phyloP scores from a whole-genome alignment of 2,888 invertebrate species.

The Nymphalis urticae region DNA sequence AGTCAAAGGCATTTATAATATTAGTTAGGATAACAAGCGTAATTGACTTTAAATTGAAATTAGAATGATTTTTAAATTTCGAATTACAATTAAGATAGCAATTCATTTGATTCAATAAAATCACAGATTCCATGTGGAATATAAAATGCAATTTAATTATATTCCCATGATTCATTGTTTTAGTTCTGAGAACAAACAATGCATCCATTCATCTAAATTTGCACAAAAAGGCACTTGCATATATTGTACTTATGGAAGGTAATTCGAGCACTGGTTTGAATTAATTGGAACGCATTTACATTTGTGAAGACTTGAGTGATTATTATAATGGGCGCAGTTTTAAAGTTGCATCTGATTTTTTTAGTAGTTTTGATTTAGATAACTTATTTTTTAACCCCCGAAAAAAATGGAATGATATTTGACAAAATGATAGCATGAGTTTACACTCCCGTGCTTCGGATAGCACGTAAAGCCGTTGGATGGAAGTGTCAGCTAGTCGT shows the following conservation, averaged over 20 bases:
- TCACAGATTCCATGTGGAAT: neutral
- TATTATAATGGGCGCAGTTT: neutral
- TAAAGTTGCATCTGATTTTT: neutral
- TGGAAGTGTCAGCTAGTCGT: too few species aligned
- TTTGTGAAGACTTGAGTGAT: neutral
- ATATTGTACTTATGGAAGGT: conserved; percentile 5
- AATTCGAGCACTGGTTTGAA: conserved; percentile 4
- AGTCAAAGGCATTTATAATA: too few species aligned
- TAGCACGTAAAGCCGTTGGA: too few species aligned
- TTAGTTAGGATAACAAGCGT: too few species aligned
- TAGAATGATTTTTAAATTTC: too few species aligned
- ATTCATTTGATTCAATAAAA: too few species aligned
- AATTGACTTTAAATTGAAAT: too few species aligned
- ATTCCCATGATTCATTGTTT: neutral
- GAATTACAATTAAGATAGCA: too few species aligned
- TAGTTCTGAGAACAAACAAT: neutral
- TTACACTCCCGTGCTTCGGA: too few species aligned
- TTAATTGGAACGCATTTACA: conserved; percentile 2
- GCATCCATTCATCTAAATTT: neutral
- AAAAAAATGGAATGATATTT: too few species aligned
- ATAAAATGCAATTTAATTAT: neutral
- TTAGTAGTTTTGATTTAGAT: neutral
- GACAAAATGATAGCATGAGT: too few species aligned
- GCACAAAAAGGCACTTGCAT: conserved; percentile 5
- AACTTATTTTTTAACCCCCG: neutral